Conservation (phyloP, 2,888 invertebrate genomes). For the Conus canariensis region DNA sequence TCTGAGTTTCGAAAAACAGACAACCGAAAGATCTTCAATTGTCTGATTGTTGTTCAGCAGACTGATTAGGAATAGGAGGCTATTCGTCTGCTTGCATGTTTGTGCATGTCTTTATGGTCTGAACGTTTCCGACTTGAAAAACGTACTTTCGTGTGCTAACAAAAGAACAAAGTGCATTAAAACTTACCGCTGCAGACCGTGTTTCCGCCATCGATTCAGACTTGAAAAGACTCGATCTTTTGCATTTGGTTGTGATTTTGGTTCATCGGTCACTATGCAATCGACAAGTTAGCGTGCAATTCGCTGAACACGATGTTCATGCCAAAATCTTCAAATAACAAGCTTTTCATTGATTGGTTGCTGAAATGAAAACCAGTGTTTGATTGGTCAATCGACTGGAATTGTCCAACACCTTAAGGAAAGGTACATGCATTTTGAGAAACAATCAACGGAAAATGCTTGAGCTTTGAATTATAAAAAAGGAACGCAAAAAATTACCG, state of each 20-base stretch:
- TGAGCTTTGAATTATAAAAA: no score
- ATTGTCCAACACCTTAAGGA: neutral
- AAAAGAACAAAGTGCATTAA: neutral
- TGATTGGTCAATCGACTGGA: conserved; percentile 12
- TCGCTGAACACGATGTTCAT: conserved; percentile 26
- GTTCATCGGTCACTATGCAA: conserved; percentile 20
- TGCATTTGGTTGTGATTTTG: conserved; percentile 18
- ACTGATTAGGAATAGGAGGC: no score
- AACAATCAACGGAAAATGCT: neutral
- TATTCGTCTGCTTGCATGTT: conserved; percentile 5
- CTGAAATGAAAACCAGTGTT: neutral
- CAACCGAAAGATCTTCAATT: no score
- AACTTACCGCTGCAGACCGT: conserved; percentile 38
- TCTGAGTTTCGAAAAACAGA: no score
- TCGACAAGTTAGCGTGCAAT: neutral
- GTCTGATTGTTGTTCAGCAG: no score
- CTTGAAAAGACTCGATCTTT: conserved; percentile 1
- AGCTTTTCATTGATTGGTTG: conserved; percentile 31
- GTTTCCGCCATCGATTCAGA: conserved; percentile 38
- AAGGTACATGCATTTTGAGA: neutral
- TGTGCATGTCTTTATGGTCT: neutral
- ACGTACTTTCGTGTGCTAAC: neutral
- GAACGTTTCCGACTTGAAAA: no score
- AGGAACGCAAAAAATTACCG: no score
- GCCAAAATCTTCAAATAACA: conserved; percentile 34